These are phyloP conservation scores for Eurosta solidaginis DNA, from an alignment of 1,140 invertebrate species.

Conservation along the genomic window DNA sequence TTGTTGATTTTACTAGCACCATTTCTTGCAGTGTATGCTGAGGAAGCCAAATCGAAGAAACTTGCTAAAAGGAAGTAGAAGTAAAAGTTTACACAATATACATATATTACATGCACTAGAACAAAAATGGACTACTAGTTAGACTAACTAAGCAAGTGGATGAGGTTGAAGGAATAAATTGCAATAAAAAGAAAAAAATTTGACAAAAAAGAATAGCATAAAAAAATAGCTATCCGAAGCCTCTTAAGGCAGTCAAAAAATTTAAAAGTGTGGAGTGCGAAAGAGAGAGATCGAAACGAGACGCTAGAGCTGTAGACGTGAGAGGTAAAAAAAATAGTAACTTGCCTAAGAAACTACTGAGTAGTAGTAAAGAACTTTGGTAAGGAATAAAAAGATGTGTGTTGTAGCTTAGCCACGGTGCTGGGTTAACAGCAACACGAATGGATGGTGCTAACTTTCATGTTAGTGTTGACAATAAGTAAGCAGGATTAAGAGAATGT, in stretches of 20 bases:
- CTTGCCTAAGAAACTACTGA: background rate
- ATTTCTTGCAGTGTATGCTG: too few relatives aligned
- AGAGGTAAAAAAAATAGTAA: background rate
- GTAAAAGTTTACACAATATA: constrained; percentile 5
- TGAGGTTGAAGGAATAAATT: background rate
- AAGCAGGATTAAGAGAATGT: too few relatives aligned
- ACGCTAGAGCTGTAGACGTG: background rate
- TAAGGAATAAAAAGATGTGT: background rate
- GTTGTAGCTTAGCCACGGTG: background rate
- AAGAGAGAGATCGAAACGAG: background rate
- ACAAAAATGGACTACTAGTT: background rate
- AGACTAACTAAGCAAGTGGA: background rate
- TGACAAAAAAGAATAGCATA: background rate
- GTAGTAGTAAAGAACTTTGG: background rate
- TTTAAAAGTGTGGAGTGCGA: too few relatives aligned
- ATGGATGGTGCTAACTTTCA: background rate
- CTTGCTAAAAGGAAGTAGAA: too few relatives aligned
- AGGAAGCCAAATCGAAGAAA: constrained; percentile 10
- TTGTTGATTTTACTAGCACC: too few relatives aligned
- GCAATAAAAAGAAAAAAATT: background rate
- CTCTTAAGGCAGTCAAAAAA: too few relatives aligned
- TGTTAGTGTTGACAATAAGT: too few relatives aligned
- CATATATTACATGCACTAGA: too few relatives aligned
- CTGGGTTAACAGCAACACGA: background rate
- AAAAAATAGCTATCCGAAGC: too few relatives aligned